These are phyloP conservation scores for Halcyon chelicuti DNA, from an alignment of 2,797 vertebrate species.

Conservation along the genomic window DNA sequence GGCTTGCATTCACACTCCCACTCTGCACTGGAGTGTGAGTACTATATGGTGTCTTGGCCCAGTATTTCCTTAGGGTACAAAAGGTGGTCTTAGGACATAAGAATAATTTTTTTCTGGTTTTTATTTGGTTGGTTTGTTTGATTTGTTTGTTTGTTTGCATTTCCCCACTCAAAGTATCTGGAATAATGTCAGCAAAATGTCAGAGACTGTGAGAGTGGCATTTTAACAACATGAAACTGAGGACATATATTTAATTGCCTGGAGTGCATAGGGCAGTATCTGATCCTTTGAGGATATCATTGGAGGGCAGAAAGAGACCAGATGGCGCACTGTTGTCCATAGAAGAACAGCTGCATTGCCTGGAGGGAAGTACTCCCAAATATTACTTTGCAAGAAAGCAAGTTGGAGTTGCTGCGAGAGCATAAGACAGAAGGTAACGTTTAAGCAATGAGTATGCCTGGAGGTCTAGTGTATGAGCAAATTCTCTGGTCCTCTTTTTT, in stretches of 20 bases:
- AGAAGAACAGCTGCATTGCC: not conserved
- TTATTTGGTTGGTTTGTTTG: not conserved
- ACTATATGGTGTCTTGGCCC: accelerated
- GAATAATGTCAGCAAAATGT: not conserved
- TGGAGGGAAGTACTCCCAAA: not conserved
- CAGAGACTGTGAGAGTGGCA: not conserved
- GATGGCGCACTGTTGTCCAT: not conserved
- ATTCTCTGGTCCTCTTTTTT: not conserved
- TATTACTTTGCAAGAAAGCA: not conserved
- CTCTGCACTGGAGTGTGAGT: not conserved
- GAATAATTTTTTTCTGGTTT: not conserved
- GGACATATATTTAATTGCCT: not conserved
- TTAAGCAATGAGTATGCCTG: not conserved
- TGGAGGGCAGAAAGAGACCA: not conserved
- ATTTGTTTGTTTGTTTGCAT: not conserved
- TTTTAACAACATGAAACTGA: not conserved
- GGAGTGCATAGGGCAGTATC: not conserved
- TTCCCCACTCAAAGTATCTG: not conserved
- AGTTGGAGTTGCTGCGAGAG: not conserved
- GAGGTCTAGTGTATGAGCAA: not conserved
- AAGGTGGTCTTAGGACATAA: not conserved
- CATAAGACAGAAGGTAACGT: not conserved
- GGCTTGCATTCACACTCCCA: not conserved
- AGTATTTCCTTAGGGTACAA: not conserved
- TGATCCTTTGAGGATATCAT: not conserved